Conservation (phyloP, 2,888 invertebrate genomes). For the Xanthia togata region DNA sequence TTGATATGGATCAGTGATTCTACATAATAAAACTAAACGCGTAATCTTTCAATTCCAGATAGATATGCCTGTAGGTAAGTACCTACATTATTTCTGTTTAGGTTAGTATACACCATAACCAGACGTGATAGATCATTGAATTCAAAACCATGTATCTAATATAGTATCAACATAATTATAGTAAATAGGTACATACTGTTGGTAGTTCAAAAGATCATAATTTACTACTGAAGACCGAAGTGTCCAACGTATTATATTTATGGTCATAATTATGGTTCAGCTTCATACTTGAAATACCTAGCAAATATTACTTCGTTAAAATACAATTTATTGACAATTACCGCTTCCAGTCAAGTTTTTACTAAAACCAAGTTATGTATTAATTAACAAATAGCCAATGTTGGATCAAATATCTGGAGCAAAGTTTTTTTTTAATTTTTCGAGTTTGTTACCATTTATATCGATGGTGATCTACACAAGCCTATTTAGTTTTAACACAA, state of each 20-base stretch:
- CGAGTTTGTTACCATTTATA: conserved; percentile 20
- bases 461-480: conserved; percentile 2
- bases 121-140: not conserved
- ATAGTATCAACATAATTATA: conserved; percentile 12
- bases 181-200: not conserved
- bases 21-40: no score
- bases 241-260: conserved; percentile 34
- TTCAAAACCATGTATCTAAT: conserved; percentile 4
- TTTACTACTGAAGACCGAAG: conserved; percentile 5
- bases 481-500: conserved; percentile 21
- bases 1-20: no score
- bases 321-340: conserved; percentile 70
- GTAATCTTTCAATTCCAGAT: no score
- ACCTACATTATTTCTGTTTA: no score
- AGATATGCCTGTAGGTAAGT: no score
- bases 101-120: no score
- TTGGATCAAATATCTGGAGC: conserved; percentile 52
- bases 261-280: conserved; percentile 51
- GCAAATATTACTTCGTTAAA: conserved; percentile 64
- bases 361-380: conserved; percentile 39
- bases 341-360: conserved; percentile 61
- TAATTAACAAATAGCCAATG: conserved; percentile 52
- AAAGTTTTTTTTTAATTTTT: conserved; percentile 12
- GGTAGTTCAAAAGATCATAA: conserved; percentile 32
- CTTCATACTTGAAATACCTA: conserved; percentile 56